A percentile compares a stretch with the other conserved stretches of the same genome.
Evolutionary conservation across 2,888 invertebrate species (phyloP).

Genomic region (Argyra leucocephala): DNA sequence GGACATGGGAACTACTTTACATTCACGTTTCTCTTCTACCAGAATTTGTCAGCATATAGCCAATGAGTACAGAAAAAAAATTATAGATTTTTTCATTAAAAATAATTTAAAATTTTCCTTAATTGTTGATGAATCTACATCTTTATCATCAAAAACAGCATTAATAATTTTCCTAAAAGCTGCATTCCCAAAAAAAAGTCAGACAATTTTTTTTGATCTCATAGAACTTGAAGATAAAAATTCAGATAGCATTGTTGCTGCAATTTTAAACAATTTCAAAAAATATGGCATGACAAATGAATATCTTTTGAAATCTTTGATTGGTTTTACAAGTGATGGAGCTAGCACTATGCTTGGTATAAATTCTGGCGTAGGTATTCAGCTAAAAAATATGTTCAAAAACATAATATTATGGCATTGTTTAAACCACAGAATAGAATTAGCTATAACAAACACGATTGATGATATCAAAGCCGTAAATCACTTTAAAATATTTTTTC

Average conservation of each 20-base stretch:
- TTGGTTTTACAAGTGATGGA: constrained; percentile 2
- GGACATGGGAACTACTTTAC: constrained; percentile 9
- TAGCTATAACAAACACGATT: too few species aligned
- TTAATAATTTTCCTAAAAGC: too few species aligned
- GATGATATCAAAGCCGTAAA: too few species aligned
- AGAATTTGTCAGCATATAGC: constrained; percentile 1
- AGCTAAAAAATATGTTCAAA: constrained; percentile 7
- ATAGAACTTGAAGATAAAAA: constrained; percentile 7
- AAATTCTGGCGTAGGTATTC: constrained; percentile 8
- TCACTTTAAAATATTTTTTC: too few species aligned
- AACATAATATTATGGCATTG: background rate
- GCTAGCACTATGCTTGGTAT: constrained; percentile 5
- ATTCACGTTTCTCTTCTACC: constrained; percentile 8
- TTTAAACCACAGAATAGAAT: too few species aligned
- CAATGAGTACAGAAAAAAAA: constrained; percentile 7
- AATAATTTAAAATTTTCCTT: constrained; percentile 5
- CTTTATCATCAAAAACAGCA: constrained; percentile 9
- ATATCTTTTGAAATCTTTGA: constrained; percentile 7
- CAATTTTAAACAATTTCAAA: background rate
- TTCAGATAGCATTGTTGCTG: background rate
- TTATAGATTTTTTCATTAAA: background rate
- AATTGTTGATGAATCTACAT: constrained; percentile 5
- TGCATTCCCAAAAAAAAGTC: background rate
- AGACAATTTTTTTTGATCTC: constrained; percentile 5
- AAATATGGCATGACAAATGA: too few species aligned